Conservation (phyloP, 2,797 vertebrate species). For the Cynopterus sphinx region DNA sequence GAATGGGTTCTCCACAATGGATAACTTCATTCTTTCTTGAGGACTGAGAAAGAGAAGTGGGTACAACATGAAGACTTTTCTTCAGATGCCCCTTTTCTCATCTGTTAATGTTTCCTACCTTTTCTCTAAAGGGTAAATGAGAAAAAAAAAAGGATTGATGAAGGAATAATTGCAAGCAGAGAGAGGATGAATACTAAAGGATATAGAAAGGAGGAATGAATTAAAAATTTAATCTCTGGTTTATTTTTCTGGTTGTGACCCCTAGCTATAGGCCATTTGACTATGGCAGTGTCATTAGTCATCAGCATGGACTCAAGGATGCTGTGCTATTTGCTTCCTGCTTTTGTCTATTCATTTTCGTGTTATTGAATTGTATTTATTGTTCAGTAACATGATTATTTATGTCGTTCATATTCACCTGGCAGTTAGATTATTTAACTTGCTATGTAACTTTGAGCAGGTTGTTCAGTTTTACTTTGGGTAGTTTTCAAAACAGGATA, state of each 20-base stretch:
- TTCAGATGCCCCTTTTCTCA: not conserved
- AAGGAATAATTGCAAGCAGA: not conserved
- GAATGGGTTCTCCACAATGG: not conserved
- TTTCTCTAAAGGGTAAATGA: not conserved
- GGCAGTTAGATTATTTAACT: not conserved
- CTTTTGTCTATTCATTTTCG: not conserved
- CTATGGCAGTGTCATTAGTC: not conserved
- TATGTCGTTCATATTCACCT: not conserved
- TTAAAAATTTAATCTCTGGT: not conserved
- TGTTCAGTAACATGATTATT: not conserved
- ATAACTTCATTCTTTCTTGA: not conserved
- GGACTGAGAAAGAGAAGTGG: not conserved
- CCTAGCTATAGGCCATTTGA: not conserved
- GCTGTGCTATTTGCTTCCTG: not conserved
- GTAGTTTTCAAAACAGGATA: not conserved
- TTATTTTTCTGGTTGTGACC: not conserved
- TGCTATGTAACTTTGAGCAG: not conserved
- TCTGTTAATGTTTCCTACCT: not conserved
- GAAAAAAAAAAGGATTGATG: not conserved
- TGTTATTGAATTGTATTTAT: not conserved
- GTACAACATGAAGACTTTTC: not conserved
- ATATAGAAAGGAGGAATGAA: not conserved
- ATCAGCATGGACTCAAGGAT: not conserved
- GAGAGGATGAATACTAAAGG: not conserved
- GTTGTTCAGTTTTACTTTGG: not conserved